These are phyloP conservation scores for Ceyx erithaca DNA, from an alignment of 2,797 vertebrate genomes.

Conservation along the genomic window DNA sequence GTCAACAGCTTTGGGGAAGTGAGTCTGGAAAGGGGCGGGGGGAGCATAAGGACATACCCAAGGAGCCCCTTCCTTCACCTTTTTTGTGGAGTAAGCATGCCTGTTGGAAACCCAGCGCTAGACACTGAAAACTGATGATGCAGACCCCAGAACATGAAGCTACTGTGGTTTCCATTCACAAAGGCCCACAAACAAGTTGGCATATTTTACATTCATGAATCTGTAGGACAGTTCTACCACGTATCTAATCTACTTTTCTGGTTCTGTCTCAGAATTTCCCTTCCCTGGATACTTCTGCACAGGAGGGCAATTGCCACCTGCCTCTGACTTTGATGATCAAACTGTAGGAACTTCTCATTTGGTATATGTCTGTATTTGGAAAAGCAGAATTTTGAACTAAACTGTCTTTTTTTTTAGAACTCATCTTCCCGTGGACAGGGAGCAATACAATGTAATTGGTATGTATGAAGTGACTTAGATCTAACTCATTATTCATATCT, in stretches of 20 bases:
- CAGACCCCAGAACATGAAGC: neutral
- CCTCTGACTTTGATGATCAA: neutral
- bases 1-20: neutral
- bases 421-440: neutral
- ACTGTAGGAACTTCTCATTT: neutral
- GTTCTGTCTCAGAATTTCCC: neutral
- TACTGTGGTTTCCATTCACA: neutral
- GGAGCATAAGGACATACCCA: neutral
- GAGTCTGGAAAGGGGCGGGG: neutral
- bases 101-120: neutral
- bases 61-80: neutral
- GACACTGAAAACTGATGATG: neutral
- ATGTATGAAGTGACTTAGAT: neutral
- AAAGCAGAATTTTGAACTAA: neutral
- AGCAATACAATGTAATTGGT: neutral
- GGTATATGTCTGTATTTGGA: neutral
- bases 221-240: neutral
- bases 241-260: neutral
- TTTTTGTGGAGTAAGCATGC: neutral
- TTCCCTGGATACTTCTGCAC: neutral
- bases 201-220: neutral
- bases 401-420: neutral
- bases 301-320: neutral
- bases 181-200: neutral
- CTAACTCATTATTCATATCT: neutral